Evolutionary conservation across 2,113 vertebrate species (phyloP).

Genomic region (Hucho hucho): DNA sequence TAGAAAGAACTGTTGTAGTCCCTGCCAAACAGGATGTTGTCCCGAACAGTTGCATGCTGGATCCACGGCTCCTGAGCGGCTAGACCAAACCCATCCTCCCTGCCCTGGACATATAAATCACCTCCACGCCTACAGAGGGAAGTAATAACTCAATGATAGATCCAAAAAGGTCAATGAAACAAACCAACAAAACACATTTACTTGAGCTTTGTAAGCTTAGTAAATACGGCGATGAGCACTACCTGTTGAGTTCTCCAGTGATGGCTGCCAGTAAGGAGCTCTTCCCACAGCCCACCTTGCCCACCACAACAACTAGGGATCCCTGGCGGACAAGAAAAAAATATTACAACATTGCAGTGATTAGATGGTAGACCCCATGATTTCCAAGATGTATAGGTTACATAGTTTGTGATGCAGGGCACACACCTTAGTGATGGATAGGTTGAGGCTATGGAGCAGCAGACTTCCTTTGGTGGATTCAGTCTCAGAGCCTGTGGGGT

Average conservation of each 20-base stretch:
- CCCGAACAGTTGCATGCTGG: conserved; percentile 88
- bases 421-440: conserved; percentile 80
- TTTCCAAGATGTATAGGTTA: not conserved
- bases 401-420: not conserved
- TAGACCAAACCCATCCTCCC: conserved; percentile 86
- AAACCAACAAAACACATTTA: not conserved
- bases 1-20: conserved; percentile 82
- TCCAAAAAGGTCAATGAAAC: not conserved
- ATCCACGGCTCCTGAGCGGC: conserved; percentile 94
- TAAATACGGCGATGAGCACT: conserved; percentile 32
- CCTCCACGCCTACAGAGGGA: conserved; percentile 76
- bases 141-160: not conserved
- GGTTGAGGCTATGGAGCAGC: conserved; percentile 75
- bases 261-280: conserved; percentile 89
- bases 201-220: not conserved
- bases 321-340: conserved; percentile 73
- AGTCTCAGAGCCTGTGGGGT: conserved; percentile 1
- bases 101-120: conserved; percentile 74
- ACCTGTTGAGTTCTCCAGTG: conserved; percentile 91
- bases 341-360: too few species aligned
- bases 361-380: too few species aligned
- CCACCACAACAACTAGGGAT: conserved; percentile 85
- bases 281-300: conserved; percentile 94
- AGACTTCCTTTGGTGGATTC: conserved; percentile 52
- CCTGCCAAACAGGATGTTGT: conserved; percentile 93